These are phyloP conservation scores for Scortum barcoo DNA, from an alignment of 2,113 vertebrate species.

Conservation along the genomic window DNA sequence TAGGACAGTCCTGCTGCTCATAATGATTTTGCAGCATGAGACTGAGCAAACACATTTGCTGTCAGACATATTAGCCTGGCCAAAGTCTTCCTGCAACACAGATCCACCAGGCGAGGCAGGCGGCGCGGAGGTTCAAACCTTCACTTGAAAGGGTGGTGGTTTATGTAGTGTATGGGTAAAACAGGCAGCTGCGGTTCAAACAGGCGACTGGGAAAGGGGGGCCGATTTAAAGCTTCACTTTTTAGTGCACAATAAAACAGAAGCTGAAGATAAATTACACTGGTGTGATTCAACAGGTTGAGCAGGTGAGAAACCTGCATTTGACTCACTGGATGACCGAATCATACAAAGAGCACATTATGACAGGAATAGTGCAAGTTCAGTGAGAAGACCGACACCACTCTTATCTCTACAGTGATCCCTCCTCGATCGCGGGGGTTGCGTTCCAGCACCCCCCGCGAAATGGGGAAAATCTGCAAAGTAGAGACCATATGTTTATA, in stretches of 20 bases:
- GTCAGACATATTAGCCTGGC: slow-evolving; percentile 74
- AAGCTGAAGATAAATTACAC: slow-evolving; percentile 49
- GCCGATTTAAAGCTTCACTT: slow-evolving; percentile 53
- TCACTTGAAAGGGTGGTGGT: slow-evolving; percentile 65
- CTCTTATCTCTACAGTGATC: neutral
- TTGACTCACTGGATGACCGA: slow-evolving; percentile 29
- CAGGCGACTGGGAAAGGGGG: slow-evolving; percentile 56
- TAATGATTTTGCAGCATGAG: slow-evolving; percentile 83
- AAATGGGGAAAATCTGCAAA: no score
- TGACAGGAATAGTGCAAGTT: neutral
- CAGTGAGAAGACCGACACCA: slow-evolving; percentile 1
- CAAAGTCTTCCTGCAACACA: slow-evolving; percentile 70
- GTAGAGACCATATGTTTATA: no score
- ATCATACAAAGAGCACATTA: slow-evolving; percentile 11
- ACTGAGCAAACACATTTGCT: slow-evolving; percentile 82
- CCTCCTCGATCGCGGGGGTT: no score
- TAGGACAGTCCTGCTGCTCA: slow-evolving; percentile 77
- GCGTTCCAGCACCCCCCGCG: no score
- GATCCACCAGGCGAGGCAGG: slow-evolving; percentile 62
- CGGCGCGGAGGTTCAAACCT: slow-evolving; percentile 58
- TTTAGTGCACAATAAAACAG: slow-evolving; percentile 65
- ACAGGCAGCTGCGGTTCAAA: slow-evolving; percentile 63
- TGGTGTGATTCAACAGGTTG: slow-evolving; percentile 57
- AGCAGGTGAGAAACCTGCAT: slow-evolving; percentile 58
- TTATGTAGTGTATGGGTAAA: slow-evolving; percentile 67